phyloP scores from a whole-genome alignment of 1,140 invertebrate species.

The Nautilus pompilius region DNA sequence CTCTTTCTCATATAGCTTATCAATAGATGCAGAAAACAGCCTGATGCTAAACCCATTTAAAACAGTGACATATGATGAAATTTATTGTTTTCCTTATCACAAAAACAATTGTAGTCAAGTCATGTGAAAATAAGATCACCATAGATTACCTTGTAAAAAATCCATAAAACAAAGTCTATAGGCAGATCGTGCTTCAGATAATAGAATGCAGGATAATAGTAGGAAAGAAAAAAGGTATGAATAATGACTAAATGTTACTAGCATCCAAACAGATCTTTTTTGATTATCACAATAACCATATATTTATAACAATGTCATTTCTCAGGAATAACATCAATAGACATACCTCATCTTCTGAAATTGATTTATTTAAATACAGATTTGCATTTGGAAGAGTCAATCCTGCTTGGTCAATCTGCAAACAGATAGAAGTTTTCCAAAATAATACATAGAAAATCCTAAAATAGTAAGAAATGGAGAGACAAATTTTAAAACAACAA shows the following conservation, averaged over 20 bases:
- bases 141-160: too few relatives aligned
- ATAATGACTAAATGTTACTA: slow-evolving; percentile 62
- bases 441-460: not conserved
- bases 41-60: too few relatives aligned
- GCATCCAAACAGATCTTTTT: not conserved
- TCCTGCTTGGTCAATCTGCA: slow-evolving; percentile 86
- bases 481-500: not conserved
- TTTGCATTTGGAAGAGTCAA: slow-evolving; percentile 83
- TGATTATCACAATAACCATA: not conserved
- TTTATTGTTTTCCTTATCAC: too few relatives aligned
- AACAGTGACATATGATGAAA: too few relatives aligned
- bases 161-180: too few relatives aligned
- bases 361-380: slow-evolving; percentile 83
- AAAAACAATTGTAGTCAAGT: too few relatives aligned
- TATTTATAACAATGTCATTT: not conserved
- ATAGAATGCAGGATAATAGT: too few relatives aligned
- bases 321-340: not conserved
- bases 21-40: too few relatives aligned
- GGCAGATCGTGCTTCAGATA: too few relatives aligned
- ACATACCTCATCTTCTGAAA: slow-evolving; percentile 53
- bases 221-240: slow-evolving; percentile 78
- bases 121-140: too few relatives aligned
- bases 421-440: slow-evolving; percentile 14
- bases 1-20: too few relatives aligned
- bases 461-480: slow-evolving; percentile 4